Base-by-base conservation (phyloP, 2,888 invertebrate species). In the Mesoligia furuncula region DNA sequence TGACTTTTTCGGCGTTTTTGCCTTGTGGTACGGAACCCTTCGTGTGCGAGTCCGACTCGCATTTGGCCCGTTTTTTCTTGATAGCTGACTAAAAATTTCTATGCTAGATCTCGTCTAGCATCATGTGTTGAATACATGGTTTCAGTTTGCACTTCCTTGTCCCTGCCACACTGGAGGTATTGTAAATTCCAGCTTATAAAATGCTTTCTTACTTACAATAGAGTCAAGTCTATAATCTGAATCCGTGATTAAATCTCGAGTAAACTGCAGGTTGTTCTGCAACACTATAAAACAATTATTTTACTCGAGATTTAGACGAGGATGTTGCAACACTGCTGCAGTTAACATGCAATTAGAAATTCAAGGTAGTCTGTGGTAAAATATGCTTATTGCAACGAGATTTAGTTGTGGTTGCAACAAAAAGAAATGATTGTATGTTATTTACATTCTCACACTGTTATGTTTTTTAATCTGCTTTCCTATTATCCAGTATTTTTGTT, bases 361-460 rank as follows among this genome's bases (percentile, higher is more conserved):
- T 77, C 70, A 77, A 80, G 85, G 85, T 64, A 36, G 48, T 84
- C 70, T 84, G 76, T 67, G 79, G 39, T 66, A 17, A 80, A 57
- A 31, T 61, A 8, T 66, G 15, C 1, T 39, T 42, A 39, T 57
- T 65, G 66, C 66, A 59, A 27, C 7, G 24, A 51, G 31, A 59
- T 51, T 51, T n/a, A 31, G 27, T 24, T 67, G 27, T 6, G 17
- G 17, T 17, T 77, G n/a, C 36, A 48, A 2, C 6, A 24, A 48
- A 24, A 24, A 8, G 0, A 51, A 68, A 31, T 31, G 1, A 13
- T 48, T 24, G 9, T 31, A 48, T 51, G 24, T n/a, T 6, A 54
- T n/a, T 68, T n/a, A 54, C 15, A 48, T 68, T 31, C 15, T 31
- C 36, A 54, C 24, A 31, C 3, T 17, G 8, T 8, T 3, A 24